Evolutionary conservation across 2,888 invertebrate species (phyloP).

Genomic region (Tiliacea citrago): DNA sequence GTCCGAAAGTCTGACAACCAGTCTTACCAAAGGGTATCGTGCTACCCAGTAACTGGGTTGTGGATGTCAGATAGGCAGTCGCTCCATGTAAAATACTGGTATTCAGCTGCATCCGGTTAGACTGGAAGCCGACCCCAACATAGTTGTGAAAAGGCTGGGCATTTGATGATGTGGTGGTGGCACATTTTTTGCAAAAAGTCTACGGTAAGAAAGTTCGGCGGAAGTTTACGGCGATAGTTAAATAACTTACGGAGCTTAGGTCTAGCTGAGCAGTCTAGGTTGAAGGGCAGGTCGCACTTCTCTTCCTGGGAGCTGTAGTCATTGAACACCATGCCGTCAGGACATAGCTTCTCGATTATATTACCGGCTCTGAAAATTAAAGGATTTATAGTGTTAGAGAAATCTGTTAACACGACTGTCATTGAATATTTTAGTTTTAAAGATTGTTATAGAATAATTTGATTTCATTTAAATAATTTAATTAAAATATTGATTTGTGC

Average conservation of each 20-base stretch:
- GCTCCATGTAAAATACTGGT: no score
- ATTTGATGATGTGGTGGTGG: background rate
- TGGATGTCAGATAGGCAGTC: no score
- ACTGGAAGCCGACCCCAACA: no score
- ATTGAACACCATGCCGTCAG: slow-evolving; percentile 97
- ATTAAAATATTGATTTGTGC: no score
- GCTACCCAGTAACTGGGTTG: no score
- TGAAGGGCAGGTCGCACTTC: slow-evolving; percentile 96
- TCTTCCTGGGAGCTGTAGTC: slow-evolving; percentile 95
- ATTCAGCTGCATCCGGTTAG: no score
- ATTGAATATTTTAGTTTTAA: no score
- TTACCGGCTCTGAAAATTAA: slow-evolving; percentile 91
- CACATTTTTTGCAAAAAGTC: background rate
- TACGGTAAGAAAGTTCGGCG: background rate
- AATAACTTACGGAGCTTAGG: slow-evolving; percentile 94
- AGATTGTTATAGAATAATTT: no score
- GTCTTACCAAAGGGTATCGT: no score
- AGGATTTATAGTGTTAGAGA: background rate
- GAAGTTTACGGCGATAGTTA: background rate
- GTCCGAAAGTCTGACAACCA: no score
- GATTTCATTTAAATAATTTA: no score
- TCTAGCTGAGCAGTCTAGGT: slow-evolving; percentile 95
- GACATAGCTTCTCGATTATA: slow-evolving; percentile 95
- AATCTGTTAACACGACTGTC: background rate
- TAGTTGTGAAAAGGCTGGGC: no score